Conservation (phyloP, 2,888 invertebrate genomes). For the Alviniconcha strummeri region DNA sequence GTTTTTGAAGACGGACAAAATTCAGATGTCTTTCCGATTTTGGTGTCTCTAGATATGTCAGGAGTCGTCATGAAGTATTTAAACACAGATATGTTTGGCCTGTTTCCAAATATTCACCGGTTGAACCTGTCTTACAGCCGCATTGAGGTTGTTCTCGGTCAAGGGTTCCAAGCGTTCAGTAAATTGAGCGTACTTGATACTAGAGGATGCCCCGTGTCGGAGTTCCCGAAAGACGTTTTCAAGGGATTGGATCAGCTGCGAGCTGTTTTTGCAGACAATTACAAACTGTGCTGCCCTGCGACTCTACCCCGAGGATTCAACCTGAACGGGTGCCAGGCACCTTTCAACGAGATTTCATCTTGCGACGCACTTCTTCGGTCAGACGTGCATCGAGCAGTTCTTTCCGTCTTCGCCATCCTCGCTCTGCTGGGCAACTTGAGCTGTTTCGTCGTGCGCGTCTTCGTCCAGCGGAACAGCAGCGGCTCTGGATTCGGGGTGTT, state of each 20-base stretch:
- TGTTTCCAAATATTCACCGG: background rate
- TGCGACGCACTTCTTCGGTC: conserved; percentile 11
- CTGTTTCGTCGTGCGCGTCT: background rate
- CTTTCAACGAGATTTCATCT: conserved; percentile 3
- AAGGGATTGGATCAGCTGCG: conserved; percentile 12
- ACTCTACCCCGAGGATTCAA: conserved; percentile 19
- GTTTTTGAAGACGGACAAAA: too few species aligned
- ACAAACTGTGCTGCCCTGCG: conserved; percentile 27
- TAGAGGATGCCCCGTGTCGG: background rate
- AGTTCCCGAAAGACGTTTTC: conserved; percentile 6
- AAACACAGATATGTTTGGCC: background rate
- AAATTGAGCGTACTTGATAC: background rate
- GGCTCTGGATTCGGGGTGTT: conserved; percentile 11
- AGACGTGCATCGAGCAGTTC: background rate
- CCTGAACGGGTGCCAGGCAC: background rate
- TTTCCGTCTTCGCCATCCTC: background rate
- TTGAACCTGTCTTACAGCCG: conserved; percentile 5
- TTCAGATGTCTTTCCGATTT: too few species aligned
- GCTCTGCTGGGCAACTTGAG: background rate
- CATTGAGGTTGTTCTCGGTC: background rate
- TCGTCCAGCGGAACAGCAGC: too few species aligned
- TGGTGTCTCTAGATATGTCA: background rate
- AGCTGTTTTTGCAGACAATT: conserved; percentile 22
- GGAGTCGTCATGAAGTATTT: background rate
- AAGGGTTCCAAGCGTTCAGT: background rate